Evolutionary conservation across 2,888 invertebrate genomes (phyloP).

Genomic region (Rotaria sp.): DNA sequence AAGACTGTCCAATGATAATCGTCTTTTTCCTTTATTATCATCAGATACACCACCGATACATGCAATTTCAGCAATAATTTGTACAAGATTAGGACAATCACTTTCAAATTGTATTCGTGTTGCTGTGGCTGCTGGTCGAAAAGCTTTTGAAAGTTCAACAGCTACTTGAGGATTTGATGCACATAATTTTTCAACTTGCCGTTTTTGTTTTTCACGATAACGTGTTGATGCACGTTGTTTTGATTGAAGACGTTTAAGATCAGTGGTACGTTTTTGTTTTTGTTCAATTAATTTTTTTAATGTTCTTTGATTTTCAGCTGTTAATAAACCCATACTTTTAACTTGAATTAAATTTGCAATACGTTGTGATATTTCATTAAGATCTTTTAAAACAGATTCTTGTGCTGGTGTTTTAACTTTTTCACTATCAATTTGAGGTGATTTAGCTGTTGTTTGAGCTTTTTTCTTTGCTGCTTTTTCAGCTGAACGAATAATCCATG

Average conservation of each 20-base stretch:
- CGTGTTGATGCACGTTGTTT: neutral
- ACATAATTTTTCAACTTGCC: neutral
- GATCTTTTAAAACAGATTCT: neutral
- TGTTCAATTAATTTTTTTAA: neutral
- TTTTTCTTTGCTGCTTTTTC: neutral
- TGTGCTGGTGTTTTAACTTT: neutral
- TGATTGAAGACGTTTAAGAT: neutral
- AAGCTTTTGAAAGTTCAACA: neutral
- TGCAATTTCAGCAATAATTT: neutral
- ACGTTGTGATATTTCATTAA: neutral
- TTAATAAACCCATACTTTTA: slow-evolving; percentile 7
- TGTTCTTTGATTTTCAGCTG: neutral
- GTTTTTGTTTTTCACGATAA: neutral
- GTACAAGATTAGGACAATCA: neutral
- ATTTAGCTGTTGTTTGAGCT: neutral
- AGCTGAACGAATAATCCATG: neutral
- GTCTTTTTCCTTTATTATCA: neutral
- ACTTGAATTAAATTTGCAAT: neutral
- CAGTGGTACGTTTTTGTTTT: neutral
- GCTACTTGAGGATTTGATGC: neutral
- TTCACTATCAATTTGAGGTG: neutral
- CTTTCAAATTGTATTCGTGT: neutral
- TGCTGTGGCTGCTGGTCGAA: neutral
- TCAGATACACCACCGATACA: neutral
- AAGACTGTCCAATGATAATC: neutral